Evolutionary conservation across 2,797 vertebrate genomes (phyloP).

Genomic region (Poecile montanus): DNA sequence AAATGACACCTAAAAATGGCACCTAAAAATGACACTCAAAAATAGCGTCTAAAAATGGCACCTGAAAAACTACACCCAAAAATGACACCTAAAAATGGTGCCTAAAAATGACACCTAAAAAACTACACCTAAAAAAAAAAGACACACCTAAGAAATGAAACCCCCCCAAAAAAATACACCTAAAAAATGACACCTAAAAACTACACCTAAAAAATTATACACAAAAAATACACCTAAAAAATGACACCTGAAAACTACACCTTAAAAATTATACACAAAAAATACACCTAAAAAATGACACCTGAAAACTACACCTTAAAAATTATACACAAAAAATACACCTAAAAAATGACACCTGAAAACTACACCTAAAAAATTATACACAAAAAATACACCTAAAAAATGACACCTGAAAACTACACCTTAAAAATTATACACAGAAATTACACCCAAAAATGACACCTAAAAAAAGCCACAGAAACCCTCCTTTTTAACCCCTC

Average conservation of each 20-base stretch:
- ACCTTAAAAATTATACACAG: neutral
- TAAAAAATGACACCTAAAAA: neutral
- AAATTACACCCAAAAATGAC: neutral
- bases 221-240: rapidly evolving
- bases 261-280: too few relatives aligned
- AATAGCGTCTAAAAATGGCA: neutral
- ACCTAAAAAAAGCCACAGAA: too few relatives aligned
- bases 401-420: neutral
- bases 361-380: too few relatives aligned
- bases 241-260: neutral
- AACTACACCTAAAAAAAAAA: neutral
- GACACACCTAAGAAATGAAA: neutral
- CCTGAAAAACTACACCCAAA: too few relatives aligned
- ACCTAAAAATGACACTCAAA: neutral
- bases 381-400: neutral
- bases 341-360: too few relatives aligned
- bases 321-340: too few relatives aligned
- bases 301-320: too few relatives aligned
- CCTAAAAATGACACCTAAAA: neutral
- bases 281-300: neutral
- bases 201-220: neutral
- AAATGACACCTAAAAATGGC: neutral
- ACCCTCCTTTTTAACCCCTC: too few relatives aligned
- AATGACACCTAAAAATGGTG: too few relatives aligned
- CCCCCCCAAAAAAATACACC: neutral